These are phyloP conservation scores for Encarsia formosa DNA, from an alignment of 2,888 invertebrate genomes.

Conservation along the genomic window DNA sequence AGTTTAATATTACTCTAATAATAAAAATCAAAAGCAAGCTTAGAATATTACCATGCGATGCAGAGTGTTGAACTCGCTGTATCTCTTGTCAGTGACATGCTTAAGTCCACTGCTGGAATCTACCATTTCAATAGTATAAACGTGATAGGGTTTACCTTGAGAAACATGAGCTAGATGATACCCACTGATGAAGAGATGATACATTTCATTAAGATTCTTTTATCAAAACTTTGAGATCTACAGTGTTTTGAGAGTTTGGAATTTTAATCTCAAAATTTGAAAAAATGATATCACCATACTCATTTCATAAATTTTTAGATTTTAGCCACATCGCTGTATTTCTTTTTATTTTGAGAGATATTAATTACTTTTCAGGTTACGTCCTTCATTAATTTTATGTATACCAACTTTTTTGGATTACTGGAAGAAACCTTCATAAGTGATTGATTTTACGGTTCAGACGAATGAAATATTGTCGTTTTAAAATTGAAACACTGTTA, in stretches of 20 bases:
- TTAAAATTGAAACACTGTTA: no score
- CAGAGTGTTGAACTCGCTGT: slow-evolving; percentile 57
- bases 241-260: no score
- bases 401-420: no score
- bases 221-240: no score
- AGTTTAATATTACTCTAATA: neutral
- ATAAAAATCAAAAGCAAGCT: slow-evolving; percentile 1
- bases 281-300: no score
- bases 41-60: slow-evolving; percentile 54
- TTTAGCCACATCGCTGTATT: no score
- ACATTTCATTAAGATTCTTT: slow-evolving; percentile 48
- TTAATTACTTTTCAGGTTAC: slow-evolving; percentile 15
- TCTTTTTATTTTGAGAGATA: slow-evolving; percentile 6
- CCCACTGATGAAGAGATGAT: slow-evolving; percentile 49
- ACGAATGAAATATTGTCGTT: no score
- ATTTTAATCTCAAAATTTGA: neutral
- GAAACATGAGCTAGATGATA: slow-evolving; percentile 50
- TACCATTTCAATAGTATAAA: slow-evolving; percentile 51
- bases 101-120: slow-evolving; percentile 44
- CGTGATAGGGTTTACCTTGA: slow-evolving; percentile 52
- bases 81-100: slow-evolving; percentile 54
- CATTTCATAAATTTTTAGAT: no score
- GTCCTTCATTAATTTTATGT: slow-evolving; percentile 11
- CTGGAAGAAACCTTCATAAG: no score
- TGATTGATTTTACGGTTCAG: no score